Base-by-base conservation (phyloP, 2,113 vertebrate genomes). In the Periophthalmodon schlosseri region DNA sequence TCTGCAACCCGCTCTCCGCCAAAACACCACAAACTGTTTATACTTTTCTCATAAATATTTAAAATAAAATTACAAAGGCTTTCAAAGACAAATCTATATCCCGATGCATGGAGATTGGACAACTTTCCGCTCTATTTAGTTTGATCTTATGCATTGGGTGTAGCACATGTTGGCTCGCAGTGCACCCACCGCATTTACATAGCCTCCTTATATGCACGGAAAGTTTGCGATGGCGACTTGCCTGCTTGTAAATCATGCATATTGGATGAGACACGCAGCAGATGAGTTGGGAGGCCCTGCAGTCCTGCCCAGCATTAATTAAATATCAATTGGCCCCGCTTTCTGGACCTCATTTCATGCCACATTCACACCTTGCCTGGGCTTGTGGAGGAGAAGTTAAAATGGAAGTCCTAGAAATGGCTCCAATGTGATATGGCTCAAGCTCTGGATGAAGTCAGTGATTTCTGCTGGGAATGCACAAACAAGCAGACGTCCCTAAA, bases 271-370 rank as follows among this genome's bases (percentile, higher is more conserved):
- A 90, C 83, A 74, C 76, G 76, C 86, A 77, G 89, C 73, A 86
- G 91, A 91, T 84, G 87, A 92, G 57, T 60, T 60, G 88, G 78
- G 21, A 54, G 75, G 80, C 84, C 83, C 84, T 83, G 68, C 82
- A 88, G 88, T 85, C 82, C 87, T 78, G 89, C 74, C 84, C 76
- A 69, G 69, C 87, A 89, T 91, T 92, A 92, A 93, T 93, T 91
- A 92, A 92, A 92, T 90, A 93, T 92, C 90, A 91, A 87, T 88
- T 89, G 91, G 83, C 80, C 84, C 68, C 79, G 73, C 81, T 85
- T 86, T 60, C 84, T 72, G 28, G 80, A 85, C 79, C 88, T 91
- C 85, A 91, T 89, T 92, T 92, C 87, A 91, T 85, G 90, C 75
- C 91, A 89, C 85, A 88, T 91, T 91, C 88, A 84, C 83, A 90